Base-by-base conservation (phyloP, 2,113 vertebrate species). In the Apistogramma diplotaenia region DNA sequence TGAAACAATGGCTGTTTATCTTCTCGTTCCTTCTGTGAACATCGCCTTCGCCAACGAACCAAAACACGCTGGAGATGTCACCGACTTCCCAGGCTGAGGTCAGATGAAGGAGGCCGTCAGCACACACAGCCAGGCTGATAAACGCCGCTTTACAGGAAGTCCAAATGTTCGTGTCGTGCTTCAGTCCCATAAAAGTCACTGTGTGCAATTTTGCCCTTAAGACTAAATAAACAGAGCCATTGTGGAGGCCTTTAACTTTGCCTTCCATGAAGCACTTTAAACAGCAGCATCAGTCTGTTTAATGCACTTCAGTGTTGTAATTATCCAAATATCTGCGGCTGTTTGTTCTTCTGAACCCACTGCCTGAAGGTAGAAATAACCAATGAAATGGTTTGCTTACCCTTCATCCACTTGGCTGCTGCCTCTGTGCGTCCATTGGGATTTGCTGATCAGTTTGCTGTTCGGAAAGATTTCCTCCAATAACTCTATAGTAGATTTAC, bases 401-500 rank as follows among this genome's bases (percentile, higher is more conserved):
- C 87, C 94, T 77, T 89, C 91, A 90, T 92, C 92, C 92, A 87
- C 81, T 91, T 2, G 84, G 13, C 61, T 60, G 85, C 61, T 78
- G 90, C 70, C 94, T 54, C 60, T 81, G 40, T 40, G 94, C 62
- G 94, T 95, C 90, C 93, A 89, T 57, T 92, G 58, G 18, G 70
- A 76, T 74, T 76, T 65, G 1, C 79, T 84, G 33, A 82, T 70
- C 23, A 35, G 15, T 67, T 31, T 31, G 91, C 72, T 93, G 25
- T 90, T 85, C 4, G 96, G 95, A 90, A 99, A 99, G 71, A 98
- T 93, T 27, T 97, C 97, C 91, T 97, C 96, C 97, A 99, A 97
- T 31, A 99, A 91, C 75, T 99, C 97, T 83, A 98, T 95, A 1
- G 96, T 96, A 31, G 95, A 97, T 92, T 96, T 97, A 92, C 96